Evolutionary conservation across 2,888 invertebrate genomes (phyloP).

Genomic region (Cheilosia scutellata): DNA sequence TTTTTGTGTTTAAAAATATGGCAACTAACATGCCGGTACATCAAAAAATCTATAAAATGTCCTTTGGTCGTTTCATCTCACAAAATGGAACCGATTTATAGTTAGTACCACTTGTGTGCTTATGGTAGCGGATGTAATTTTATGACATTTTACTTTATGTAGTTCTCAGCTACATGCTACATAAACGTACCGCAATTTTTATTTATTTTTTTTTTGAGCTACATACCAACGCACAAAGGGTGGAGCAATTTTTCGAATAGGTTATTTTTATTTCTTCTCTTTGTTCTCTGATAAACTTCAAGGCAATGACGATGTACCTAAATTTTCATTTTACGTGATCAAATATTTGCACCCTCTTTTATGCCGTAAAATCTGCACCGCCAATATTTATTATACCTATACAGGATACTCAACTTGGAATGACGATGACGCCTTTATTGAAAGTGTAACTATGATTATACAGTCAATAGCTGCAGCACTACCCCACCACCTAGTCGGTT

Average conservation of each 20-base stretch:
- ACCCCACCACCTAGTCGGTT: background rate
- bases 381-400: constrained; percentile 9
- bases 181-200: background rate
- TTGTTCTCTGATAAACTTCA: background rate
- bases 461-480: background rate
- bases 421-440: background rate
- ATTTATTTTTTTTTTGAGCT: background rate
- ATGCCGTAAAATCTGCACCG: constrained; percentile 12
- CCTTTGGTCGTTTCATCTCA: background rate
- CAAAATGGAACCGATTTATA: background rate
- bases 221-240: background rate
- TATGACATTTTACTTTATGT: background rate
- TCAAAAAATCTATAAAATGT: too few relatives aligned
- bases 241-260: background rate
- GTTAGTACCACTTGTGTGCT: background rate
- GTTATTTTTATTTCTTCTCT: background rate
- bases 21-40: too few relatives aligned
- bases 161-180: background rate
- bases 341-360: constrained; percentile 38
- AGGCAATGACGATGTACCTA: background rate
- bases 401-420: constrained; percentile 6
- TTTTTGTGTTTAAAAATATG: too few relatives aligned
- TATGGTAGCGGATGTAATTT: background rate
- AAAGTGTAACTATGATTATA: background rate
- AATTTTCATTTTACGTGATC: constrained; percentile 18